These are phyloP conservation scores for Osmerus eperlanus DNA, from an alignment of 2,113 vertebrate species.

Conservation along the genomic window DNA sequence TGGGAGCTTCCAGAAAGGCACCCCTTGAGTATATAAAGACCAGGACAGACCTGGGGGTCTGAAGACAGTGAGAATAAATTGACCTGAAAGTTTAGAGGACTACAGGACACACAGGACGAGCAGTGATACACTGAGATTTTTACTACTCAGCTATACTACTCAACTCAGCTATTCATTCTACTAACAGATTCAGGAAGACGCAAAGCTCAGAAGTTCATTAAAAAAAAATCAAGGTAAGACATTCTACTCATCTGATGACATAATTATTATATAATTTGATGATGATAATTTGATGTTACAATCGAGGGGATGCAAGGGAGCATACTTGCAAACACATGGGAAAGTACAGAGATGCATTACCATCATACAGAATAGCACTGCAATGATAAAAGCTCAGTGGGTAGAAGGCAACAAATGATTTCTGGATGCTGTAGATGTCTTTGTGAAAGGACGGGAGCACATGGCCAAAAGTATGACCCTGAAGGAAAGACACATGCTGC, in stretches of 20 bases:
- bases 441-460: conserved; percentile 46
- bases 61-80: conserved; percentile 39
- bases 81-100: conserved; percentile 36
- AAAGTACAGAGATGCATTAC: not conserved
- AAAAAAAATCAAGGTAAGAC: conserved; percentile 52
- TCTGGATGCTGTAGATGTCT: not conserved
- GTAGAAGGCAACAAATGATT: not conserved
- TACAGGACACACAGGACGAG: conserved; percentile 30
- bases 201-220: not conserved
- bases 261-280: too few species aligned
- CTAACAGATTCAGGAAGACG: too few species aligned
- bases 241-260: too few species aligned
- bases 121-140: conserved; percentile 23
- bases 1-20: conserved; percentile 65
- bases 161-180: too few species aligned
- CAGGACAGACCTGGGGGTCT: conserved; percentile 14
- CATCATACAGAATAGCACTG: not conserved
- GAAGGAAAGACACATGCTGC: conserved; percentile 32
- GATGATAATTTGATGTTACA: too few species aligned
- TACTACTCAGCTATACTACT: not conserved
- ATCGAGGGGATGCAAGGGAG: too few species aligned
- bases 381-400: not conserved
- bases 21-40: conserved; percentile 70
- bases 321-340: too few species aligned
- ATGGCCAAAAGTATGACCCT: conserved; percentile 60